Evolutionary conservation across 1,140 invertebrate species (phyloP), one percentile per base, ranked within the genome.

Genomic region (Apis laboriosa): DNA sequence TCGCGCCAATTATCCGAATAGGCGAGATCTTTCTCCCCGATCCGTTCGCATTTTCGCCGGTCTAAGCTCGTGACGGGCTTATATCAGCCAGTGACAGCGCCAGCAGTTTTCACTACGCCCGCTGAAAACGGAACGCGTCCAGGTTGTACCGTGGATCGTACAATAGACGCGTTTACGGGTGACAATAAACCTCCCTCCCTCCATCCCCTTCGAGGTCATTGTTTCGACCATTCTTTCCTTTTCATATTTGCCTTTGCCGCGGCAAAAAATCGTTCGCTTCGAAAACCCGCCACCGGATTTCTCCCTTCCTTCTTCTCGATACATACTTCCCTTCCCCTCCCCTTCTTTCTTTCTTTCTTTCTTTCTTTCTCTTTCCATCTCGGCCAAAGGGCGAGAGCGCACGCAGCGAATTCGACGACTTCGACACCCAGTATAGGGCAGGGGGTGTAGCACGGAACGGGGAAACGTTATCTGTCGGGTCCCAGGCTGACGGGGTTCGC

Each of bases 401-500:
- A 60, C 78, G 58, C 81, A 84, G 86, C 84, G 81, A 73, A 86
- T 92, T 90, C 90, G 92, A 92, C 88, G 90, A 91, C 89, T 93
- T 92, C 90, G 90, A 92, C 92, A 92, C 91, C 92, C 91, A 90
- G 91, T 88, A 86, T 88, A 88, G 80, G 75, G 67, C 75, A 61
- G 77, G 84, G 86, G 86, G 86, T 83, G 83, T 56, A 83, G 67
- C 83, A 83, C 84, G 72, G 83, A 77, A 84, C 67, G 83, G 71
- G 84, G 80, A 58, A 82, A 89, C 90, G 93, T 94, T 94, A 94
- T 94, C 93, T 94, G 85, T 84, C 90, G 89, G 80, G 92, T 93
- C 90, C 89, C 93, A 94, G 92, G 91, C 92, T 91, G 91, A 92
- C 92, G 89, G 90, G 86, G 89, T 90, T 93, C 91, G 89, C 92